Conservation (phyloP, 2,113 vertebrate species). For the Neomonachus schauinslandi region DNA sequence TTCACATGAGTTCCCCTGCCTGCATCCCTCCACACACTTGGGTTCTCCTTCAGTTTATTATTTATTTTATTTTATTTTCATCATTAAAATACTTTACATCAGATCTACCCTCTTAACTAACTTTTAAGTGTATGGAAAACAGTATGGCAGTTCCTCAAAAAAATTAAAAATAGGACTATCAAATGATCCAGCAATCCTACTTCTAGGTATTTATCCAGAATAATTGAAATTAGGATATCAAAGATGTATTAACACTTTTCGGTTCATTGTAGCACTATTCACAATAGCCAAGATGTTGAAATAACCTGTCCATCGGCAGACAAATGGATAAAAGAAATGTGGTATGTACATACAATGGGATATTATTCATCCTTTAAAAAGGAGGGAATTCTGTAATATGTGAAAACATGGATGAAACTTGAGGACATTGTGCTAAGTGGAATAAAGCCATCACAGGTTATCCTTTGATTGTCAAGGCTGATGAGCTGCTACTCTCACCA, state of each 20-base stretch:
- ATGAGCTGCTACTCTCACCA: not conserved
- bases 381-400: not conserved
- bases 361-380: not conserved
- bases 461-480: not conserved
- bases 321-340: not conserved
- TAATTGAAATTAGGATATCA: not conserved
- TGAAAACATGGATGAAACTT: not conserved
- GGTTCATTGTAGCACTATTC: not conserved
- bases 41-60: not conserved
- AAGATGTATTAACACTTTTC: not conserved
- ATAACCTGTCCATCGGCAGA: not conserved
- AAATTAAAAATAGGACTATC: not conserved
- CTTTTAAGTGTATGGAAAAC: not conserved
- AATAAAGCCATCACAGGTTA: not conserved
- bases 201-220: not conserved
- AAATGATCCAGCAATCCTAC: not conserved
- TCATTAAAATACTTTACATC: not conserved
- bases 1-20: not conserved
- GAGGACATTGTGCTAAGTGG: not conserved
- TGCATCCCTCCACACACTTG: not conserved
- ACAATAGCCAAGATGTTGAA: not conserved
- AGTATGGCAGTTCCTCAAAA: not conserved
- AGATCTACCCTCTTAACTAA: not conserved
- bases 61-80: not conserved
- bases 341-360: not conserved